Evolutionary conservation across 92 coral and sea anemone species (phyloP).

Genomic region (Umimayanthus kanabou): DNA sequence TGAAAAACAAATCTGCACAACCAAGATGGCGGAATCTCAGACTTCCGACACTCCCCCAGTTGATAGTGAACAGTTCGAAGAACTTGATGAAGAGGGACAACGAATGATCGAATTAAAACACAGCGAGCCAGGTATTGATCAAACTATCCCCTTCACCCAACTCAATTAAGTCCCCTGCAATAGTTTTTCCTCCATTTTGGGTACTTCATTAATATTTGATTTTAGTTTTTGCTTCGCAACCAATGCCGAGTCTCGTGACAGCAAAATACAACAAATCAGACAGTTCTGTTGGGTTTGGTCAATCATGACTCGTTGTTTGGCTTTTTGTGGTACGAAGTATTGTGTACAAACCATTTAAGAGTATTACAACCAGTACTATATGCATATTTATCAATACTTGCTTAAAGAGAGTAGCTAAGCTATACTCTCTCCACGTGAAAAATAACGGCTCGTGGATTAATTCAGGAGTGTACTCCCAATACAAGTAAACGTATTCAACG

Average conservation of each 20-base stretch:
- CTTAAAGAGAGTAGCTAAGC: not conserved
- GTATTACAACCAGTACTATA: not conserved
- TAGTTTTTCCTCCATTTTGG: slow-evolving; percentile 20
- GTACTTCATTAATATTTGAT: slow-evolving; percentile 43
- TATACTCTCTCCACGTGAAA: slow-evolving; percentile 10
- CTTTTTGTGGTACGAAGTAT: not conserved
- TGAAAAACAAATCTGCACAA: not conserved
- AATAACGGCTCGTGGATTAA: not conserved
- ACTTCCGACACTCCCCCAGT: slow-evolving; percentile 33
- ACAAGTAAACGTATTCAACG: not conserved
- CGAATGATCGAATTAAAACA: slow-evolving; percentile 82
- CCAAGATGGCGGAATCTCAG: slow-evolving; percentile 80
- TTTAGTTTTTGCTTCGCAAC: slow-evolving; percentile 36
- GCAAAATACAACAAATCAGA: slow-evolving; percentile 33
- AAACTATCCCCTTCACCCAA: not conserved
- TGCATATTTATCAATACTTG: slow-evolving; percentile 13
- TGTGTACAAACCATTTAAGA: slow-evolving; percentile 23
- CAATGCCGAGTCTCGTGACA: slow-evolving; percentile 44
- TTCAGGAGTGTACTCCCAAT: not conserved
- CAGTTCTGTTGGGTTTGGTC: slow-evolving; percentile 29
- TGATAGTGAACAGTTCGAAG: slow-evolving; percentile 45
- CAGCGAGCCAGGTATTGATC: slow-evolving; percentile 77
- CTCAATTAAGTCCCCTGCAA: slow-evolving; percentile 16
- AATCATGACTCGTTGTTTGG: slow-evolving; percentile 1
- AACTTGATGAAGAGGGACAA: slow-evolving; percentile 63